phyloP scores from a whole-genome alignment of 2,888 invertebrate genomes.

The Tineola bisselliella region DNA sequence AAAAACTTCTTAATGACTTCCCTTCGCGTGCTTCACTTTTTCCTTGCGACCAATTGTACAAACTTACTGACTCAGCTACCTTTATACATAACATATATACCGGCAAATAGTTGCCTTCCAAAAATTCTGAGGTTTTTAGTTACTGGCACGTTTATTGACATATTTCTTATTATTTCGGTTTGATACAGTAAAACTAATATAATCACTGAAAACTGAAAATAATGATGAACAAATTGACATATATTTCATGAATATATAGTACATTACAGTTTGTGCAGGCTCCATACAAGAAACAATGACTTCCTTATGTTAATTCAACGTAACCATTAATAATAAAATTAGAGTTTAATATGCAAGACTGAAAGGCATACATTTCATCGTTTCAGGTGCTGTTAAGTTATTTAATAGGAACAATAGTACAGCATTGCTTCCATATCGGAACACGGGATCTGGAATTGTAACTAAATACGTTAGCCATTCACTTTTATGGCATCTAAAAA shows the following conservation, averaged over 20 bases:
- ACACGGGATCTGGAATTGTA: background rate
- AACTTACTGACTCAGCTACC: background rate
- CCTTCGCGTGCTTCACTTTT: conserved; percentile 6
- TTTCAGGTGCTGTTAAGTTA: background rate
- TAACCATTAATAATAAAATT: background rate
- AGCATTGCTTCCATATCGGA: background rate
- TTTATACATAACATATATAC: background rate
- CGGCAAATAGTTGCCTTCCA: no score
- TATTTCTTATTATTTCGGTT: no score
- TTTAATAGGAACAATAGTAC: background rate
- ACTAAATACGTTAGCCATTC: conserved; percentile 10
- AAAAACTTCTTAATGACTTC: conserved; percentile 18
- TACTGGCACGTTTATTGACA: no score
- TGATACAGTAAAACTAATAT: no score
- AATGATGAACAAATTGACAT: no score
- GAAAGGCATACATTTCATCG: background rate
- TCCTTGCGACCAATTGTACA: background rate
- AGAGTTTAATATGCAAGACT: background rate
- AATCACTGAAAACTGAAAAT: no score
- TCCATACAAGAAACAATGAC: no score
- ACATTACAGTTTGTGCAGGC: no score
- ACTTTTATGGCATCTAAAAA: conserved; percentile 11
- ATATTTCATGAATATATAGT: no score
- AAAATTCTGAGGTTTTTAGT: no score
- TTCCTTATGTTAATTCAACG: no score